Percentiles rank a stretch among this genome's conserved stretches.
phyloP scores from a whole-genome alignment of 2,113 vertebrate species.

The Eurypyga helias region DNA sequence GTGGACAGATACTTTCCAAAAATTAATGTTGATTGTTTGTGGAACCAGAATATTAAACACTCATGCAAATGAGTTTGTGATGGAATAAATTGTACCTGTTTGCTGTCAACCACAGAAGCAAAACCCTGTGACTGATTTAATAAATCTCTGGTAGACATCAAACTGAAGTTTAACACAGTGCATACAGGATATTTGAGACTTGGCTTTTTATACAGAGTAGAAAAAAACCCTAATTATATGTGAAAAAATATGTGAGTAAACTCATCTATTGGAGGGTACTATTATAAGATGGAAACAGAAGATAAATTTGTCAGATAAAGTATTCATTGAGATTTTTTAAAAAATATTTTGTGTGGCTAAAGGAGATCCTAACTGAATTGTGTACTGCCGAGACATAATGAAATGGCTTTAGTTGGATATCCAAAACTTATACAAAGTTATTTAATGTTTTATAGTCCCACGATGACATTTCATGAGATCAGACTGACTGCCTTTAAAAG shows the following conservation, averaged over 20 bases:
- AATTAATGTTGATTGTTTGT: background rate
- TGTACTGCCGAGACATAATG: background rate
- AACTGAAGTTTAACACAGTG: background rate
- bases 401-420: background rate
- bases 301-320: constrained; percentile 9
- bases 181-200: background rate
- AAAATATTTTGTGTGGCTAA: background rate
- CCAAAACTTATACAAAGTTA: constrained; percentile 31
- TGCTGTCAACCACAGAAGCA: background rate
- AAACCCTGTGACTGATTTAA: background rate
- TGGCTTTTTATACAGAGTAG: background rate
- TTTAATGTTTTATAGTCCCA: constrained; percentile 37
- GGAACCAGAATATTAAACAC: background rate
- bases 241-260: background rate
- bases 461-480: background rate
- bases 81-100: background rate
- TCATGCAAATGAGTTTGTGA: background rate
- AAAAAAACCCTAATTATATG: background rate
- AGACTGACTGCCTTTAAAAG: background rate
- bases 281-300: background rate
- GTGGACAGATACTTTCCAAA: background rate
- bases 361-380: background rate
- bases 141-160: background rate
- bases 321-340: background rate
- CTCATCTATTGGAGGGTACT: background rate